Evolutionary conservation across 2,797 vertebrate genomes (phyloP), one percentile per base, ranked within the genome.

Genomic region (Channallabes apus): DNA sequence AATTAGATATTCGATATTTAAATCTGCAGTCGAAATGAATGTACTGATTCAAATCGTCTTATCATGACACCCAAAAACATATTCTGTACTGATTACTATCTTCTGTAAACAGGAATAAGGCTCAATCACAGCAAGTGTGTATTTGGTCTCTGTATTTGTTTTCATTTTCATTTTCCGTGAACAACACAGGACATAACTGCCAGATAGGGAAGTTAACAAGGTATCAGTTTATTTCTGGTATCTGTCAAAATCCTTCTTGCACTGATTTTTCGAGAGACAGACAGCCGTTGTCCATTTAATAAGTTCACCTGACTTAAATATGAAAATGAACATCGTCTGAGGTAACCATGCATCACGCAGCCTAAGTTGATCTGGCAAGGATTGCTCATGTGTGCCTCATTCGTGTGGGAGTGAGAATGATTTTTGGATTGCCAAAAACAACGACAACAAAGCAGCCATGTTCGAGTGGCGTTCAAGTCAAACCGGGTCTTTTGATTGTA

Each of bases 231-330:
- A 51, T 51, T 61, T 38, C 61, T 61, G 14, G 1, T 38, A 38
- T 61, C 11, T 24, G 18, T 78, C 76, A 38, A 38, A 61, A 15
- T 27, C 32, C 22, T 35, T 62, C 35, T 79, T 62, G 59, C 14
- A 18, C 22, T 5, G 77, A 64, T 62, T 79, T 79, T 62, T 32
- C 58, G n/a, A 24, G 32, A 78, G 56, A 78, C 14, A 14, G 20
- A 78, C 76, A 78, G 76, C 56, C 38, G 29, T 61, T 61, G 76
- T 61, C 32, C 29, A 61, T 35, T 22, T 78, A 38, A 58, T 58
- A 56, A 76, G 27, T 58, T 76, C 29, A 35, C 20, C 11, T 59
- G 24, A 27, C 69, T 51, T 72, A 24, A 46, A 73, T 17, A 18
- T 32, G 73, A 76, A 76, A 12, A 24, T 41, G 59, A 79, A 64